phyloP scores from a whole-genome alignment of 2,113 vertebrate species.

The Hyla sarda region DNA sequence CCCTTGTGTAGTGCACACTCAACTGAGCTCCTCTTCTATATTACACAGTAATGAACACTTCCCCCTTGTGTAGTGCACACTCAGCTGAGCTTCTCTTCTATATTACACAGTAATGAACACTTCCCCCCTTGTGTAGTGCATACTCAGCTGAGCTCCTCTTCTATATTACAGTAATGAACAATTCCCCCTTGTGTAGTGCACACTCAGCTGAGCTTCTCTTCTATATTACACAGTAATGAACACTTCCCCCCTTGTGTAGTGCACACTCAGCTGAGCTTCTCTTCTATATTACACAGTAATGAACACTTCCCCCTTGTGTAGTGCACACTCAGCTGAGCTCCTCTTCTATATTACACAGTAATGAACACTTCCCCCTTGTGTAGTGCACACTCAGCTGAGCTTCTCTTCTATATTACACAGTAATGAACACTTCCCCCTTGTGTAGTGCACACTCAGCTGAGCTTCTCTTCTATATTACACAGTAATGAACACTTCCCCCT shows the following conservation, averaged over 20 bases:
- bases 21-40: neutral
- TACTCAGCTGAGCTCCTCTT: neutral
- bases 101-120: conserved; percentile 5
- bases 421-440: conserved; percentile 7
- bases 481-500: conserved; percentile 14
- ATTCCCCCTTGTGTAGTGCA: neutral
- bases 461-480: neutral
- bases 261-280: neutral
- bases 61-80: neutral
- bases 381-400: neutral
- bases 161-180: neutral
- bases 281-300: neutral
- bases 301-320: conserved; percentile 3
- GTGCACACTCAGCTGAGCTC: neutral
- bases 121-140: neutral
- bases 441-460: neutral
- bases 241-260: conserved; percentile 2
- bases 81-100: neutral
- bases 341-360: neutral
- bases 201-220: neutral
- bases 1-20: neutral
- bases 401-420: neutral
- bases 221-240: neutral
- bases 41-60: conserved; percentile 19
- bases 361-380: conserved; percentile 4